Conservation (phyloP, 2,888 invertebrate species). For the Agrotis exclamationis region DNA sequence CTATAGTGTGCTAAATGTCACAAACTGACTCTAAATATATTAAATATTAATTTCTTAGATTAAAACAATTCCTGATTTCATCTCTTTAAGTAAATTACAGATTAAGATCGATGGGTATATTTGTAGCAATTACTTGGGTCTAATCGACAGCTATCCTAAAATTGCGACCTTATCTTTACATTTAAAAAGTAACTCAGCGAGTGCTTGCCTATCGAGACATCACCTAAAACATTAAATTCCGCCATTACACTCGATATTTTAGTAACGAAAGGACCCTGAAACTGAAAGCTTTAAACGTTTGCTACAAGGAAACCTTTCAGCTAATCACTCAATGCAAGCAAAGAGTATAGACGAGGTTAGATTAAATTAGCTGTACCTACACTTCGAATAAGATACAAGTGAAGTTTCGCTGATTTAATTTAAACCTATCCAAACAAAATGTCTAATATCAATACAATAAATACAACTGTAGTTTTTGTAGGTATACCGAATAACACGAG, state of each 20-base stretch:
- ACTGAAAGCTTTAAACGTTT: slow-evolving; percentile 1
- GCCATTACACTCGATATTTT: background rate
- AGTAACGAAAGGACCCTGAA: slow-evolving; percentile 1
- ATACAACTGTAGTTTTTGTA: slow-evolving; percentile 11
- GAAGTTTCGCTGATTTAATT: background rate
- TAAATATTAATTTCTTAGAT: slow-evolving; percentile 49
- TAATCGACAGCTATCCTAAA: slow-evolving; percentile 23
- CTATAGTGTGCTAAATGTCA: slow-evolving; percentile 20
- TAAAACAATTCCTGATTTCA: slow-evolving; percentile 58
- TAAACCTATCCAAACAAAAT: slow-evolving; percentile 1
- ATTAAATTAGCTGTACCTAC: background rate
- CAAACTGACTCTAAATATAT: slow-evolving; percentile 21
- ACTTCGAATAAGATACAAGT: background rate
- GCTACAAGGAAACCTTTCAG: background rate
- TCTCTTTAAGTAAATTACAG: slow-evolving; percentile 38
- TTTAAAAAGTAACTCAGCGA: slow-evolving; percentile 10
- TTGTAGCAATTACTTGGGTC: slow-evolving; percentile 15
- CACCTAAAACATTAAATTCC: background rate
- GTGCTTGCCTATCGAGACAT: slow-evolving; percentile 7
- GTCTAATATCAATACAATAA: background rate
- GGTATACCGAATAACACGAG: background rate
- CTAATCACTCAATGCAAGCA: background rate
- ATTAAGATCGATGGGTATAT: slow-evolving; percentile 39
- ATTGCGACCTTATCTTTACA: slow-evolving; percentile 17
- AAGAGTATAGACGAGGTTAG: background rate